These are phyloP conservation scores for Eilema griseolum DNA, from an alignment of 2,888 invertebrate species.

Conservation along the genomic window DNA sequence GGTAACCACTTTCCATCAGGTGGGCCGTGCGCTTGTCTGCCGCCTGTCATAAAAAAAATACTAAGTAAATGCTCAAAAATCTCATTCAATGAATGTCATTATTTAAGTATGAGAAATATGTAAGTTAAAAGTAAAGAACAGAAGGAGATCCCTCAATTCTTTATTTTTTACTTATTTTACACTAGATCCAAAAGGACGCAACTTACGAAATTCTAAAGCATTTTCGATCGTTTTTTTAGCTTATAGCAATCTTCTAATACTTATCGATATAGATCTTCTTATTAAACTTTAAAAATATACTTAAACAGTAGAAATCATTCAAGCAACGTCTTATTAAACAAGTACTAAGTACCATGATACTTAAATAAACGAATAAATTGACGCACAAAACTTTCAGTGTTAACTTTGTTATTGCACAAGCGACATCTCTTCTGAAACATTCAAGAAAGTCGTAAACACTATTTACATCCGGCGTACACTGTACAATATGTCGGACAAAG, in stretches of 20 bases:
- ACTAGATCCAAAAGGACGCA: neutral
- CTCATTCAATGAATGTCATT: too few species aligned
- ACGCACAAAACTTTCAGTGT: neutral
- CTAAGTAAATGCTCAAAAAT: too few species aligned
- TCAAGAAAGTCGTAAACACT: constrained; percentile 44
- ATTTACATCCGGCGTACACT: constrained; percentile 44
- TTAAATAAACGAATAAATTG: neutral
- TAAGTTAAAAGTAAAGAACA: too few species aligned
- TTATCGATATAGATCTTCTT: neutral
- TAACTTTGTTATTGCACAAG: constrained; percentile 1
- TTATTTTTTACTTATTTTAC: neutral
- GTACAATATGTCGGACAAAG: constrained; percentile 53
- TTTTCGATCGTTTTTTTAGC: neutral
- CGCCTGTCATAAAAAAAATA: too few species aligned
- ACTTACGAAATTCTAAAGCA: neutral
- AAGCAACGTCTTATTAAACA: neutral
- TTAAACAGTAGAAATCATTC: neutral
- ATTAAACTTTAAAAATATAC: neutral
- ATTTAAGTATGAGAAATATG: too few species aligned
- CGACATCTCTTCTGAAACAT: constrained; percentile 26
- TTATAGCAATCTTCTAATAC: neutral
- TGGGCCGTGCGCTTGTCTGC: too few species aligned
- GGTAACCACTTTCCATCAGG: too few species aligned
- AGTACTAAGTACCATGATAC: neutral
- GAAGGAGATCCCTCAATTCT: neutral